Base-by-base conservation (phyloP, 2,888 invertebrate genomes). In the Salticus scenicus region DNA sequence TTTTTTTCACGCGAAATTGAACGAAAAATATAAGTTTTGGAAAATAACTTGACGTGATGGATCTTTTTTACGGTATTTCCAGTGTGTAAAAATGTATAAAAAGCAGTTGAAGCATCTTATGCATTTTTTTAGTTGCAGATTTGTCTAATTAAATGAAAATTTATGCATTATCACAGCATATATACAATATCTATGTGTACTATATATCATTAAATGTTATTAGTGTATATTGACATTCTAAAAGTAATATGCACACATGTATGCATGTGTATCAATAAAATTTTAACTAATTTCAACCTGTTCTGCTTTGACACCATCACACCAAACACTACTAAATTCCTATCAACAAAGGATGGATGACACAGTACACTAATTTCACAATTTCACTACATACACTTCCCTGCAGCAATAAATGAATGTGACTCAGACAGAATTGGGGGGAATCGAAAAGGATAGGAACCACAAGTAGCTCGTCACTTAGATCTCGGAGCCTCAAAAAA, bases 391-490 rank as follows among this genome's bases (percentile, higher is more conserved):
- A 20, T 57, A 57, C 66, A 5, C 28, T 30, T 14, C 31, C 33
- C 33, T 20, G 17, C 12, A 70, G 42, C 42, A 0, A 28, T 5
- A 12, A 70, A 28, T 14, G 27, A 24, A 17, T 14, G 70, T 70
- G 70, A 70, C 42, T 70, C 70, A 70, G 70, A 41, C 42, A 8
- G 10, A 31, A 66, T 1, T 12, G 66, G 64, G 37, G 24, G 10
- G 10, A 33, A 20, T 1, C 20, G 33, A 33, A 30, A 73, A 66
- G 73, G 66, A 70, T 10, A n/a, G 72, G 67, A 67, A 74, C 81
- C 74, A 75, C 74, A 74, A 81, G 81, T 69, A 81, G 74, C 74
- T 74, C 74, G 72, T 64, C 66, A 31, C 47, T n/a, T 4, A 33
- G 57, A 57, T 24, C 57, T 57, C 24, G 24, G 57, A 47, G 7